These are phyloP conservation scores for Heliconius hortense DNA, from an alignment of 2,888 invertebrate genomes.

Conservation along the genomic window DNA sequence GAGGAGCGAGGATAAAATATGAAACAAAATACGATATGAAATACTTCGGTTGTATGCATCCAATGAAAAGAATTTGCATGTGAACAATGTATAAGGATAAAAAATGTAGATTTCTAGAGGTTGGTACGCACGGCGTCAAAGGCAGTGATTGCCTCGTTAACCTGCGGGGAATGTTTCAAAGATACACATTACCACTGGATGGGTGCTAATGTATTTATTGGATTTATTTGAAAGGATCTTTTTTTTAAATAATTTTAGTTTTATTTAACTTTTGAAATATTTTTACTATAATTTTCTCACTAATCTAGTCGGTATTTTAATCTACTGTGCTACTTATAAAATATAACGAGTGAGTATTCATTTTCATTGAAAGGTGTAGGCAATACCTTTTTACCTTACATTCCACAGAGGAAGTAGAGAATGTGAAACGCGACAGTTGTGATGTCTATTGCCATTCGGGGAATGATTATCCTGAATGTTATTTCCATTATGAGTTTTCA, in stretches of 20 bases:
- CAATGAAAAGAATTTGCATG: slow-evolving; percentile 40
- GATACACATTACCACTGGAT: slow-evolving; percentile 32
- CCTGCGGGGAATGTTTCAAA: slow-evolving; percentile 27
- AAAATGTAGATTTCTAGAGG: slow-evolving; percentile 25
- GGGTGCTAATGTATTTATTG: neutral
- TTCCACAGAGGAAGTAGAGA: no score
- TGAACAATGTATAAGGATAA: slow-evolving; percentile 28
- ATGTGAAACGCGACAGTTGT: no score
- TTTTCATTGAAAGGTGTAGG: no score
- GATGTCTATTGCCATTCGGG: no score
- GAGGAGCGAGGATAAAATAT: slow-evolving; percentile 16
- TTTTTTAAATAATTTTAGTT: neutral
- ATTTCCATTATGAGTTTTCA: no score
- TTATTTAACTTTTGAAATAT: neutral
- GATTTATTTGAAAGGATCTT: neutral
- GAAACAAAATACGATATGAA: slow-evolving; percentile 28
- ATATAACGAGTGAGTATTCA: no score
- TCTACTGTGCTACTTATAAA: no score
- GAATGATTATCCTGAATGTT: no score
- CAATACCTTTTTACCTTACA: no score
- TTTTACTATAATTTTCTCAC: no score
- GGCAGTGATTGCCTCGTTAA: slow-evolving; percentile 42
- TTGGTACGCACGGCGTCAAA: slow-evolving; percentile 36
- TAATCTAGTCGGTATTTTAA: no score
- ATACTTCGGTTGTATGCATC: slow-evolving; percentile 35